Percentiles rank a stretch among this genome's conserved stretches.
phyloP scores from a whole-genome alignment of 1,140 invertebrate genomes.

The Brachionus angularis region DNA sequence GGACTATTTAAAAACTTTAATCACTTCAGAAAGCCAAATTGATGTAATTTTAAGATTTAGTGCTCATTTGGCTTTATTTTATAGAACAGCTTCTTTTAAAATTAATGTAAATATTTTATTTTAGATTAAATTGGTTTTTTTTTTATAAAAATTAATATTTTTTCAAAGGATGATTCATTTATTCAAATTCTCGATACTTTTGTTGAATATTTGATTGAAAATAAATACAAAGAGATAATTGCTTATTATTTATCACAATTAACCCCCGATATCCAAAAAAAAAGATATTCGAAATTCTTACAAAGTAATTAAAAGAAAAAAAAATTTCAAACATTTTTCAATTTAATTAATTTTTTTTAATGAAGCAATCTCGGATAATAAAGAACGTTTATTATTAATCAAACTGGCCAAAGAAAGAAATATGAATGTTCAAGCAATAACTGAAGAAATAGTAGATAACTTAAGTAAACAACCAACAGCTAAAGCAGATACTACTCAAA shows the following conservation, averaged over 20 bases:
- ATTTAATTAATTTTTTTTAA: background rate
- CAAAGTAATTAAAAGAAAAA: conserved; percentile 57
- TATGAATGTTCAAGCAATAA: conserved; percentile 77
- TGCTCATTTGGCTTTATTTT: conserved; percentile 76
- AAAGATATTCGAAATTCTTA: conserved; percentile 73
- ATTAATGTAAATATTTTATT: conserved; percentile 47
- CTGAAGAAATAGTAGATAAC: conserved; percentile 74
- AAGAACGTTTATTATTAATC: conserved; percentile 58
- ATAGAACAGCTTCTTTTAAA: conserved; percentile 68
- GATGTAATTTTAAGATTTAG: conserved; percentile 67
- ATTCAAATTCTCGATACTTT: conserved; percentile 71
- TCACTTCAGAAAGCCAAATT: background rate
- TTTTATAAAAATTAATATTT: conserved; percentile 24
- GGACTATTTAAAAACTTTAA: conserved; percentile 26
- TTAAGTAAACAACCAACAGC: conserved; percentile 58
- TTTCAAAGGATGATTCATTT: conserved; percentile 64
- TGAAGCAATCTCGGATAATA: conserved; percentile 43
- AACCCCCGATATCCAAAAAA: conserved; percentile 67
- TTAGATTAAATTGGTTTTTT: no score
- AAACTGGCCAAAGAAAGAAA: conserved; percentile 68
- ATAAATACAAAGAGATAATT: conserved; percentile 71
- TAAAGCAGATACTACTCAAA: conserved; percentile 50
- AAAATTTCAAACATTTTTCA: background rate
- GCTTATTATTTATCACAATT: conserved; percentile 77
- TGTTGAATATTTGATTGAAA: conserved; percentile 67